A percentile compares a stretch with the other conserved stretches of the same genome.
These are phyloP conservation scores for Paragorgia papillata DNA, from an alignment of 92 coral and sea anemone species.

Conservation along the genomic window DNA sequence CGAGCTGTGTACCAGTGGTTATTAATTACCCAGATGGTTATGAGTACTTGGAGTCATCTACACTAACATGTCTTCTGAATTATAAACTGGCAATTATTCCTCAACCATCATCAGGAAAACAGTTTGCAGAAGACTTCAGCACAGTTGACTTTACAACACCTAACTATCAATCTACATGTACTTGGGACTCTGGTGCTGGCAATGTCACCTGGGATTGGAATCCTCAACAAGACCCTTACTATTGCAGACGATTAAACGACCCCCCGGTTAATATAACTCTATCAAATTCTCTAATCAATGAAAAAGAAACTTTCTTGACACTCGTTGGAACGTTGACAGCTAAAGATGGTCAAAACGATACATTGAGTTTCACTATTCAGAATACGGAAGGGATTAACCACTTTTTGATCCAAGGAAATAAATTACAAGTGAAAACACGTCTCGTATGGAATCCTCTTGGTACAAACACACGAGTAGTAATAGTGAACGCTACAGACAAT, in stretches of 20 bases:
- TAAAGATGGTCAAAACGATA: conserved; percentile 68
- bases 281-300: conserved; percentile 54
- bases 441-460: conserved; percentile 60
- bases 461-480: conserved; percentile 52
- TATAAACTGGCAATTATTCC: conserved; percentile 72
- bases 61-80: conserved; percentile 55
- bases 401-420: conserved; percentile 58
- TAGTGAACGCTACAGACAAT: conserved; percentile 65
- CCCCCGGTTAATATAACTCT: conserved; percentile 67
- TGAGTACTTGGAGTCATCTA: conserved; percentile 49
- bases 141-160: conserved; percentile 65
- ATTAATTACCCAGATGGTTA: conserved; percentile 65
- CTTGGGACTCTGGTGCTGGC: conserved; percentile 22
- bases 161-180: conserved; percentile 55
- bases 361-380: conserved; percentile 67
- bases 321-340: conserved; percentile 68
- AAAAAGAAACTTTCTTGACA: conserved; percentile 66
- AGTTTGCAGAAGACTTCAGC: conserved; percentile 68
- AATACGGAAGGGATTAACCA: conserved; percentile 42
- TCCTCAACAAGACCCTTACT: conserved; percentile 53
- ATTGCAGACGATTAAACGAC: conserved; percentile 84
- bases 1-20: conserved; percentile 60
- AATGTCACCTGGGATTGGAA: conserved; percentile 63
- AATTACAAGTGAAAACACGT: conserved; percentile 42
- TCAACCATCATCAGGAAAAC: conserved; percentile 46